These are phyloP conservation scores for Falco peregrinus DNA, from an alignment of 2,797 vertebrate genomes.

Conservation along the genomic window DNA sequence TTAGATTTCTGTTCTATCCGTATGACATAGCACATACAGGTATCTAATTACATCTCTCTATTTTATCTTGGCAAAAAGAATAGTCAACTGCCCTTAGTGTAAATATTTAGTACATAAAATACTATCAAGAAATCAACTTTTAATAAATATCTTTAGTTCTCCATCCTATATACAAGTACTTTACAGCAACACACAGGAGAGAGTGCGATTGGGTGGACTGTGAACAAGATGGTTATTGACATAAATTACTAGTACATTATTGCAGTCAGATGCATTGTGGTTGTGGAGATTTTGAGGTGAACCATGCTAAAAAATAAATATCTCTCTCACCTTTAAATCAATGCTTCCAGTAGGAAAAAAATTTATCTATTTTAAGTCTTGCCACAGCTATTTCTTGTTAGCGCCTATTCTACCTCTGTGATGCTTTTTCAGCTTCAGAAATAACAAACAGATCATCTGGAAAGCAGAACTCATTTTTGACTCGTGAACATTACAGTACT, in stretches of 20 bases:
- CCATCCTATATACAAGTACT: conserved; percentile 90
- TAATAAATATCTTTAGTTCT: conserved; percentile 94
- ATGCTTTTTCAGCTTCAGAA: not conserved
- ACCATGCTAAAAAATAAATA: conserved; percentile 78
- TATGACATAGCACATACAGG: conserved; percentile 17
- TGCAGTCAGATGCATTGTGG: conserved; percentile 89
- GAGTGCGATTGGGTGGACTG: conserved; percentile 73
- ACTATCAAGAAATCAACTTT: conserved; percentile 79
- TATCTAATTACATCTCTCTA: conserved; percentile 42
- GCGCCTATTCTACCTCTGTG: not conserved
- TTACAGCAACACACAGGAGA: conserved; percentile 83
- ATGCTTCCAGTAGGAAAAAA: not conserved
- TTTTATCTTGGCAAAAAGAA: conserved; percentile 36
- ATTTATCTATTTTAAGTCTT: not conserved
- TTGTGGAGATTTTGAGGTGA: conserved; percentile 70
- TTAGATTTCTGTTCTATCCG: conserved; percentile 28
- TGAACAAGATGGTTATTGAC: conserved; percentile 64
- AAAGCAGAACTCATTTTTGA: not conserved
- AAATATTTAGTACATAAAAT: conserved; percentile 77
- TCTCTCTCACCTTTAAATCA: conserved; percentile 63
- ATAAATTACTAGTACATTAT: conserved; percentile 76
- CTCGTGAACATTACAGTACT: not conserved
- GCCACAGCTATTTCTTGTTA: not conserved
- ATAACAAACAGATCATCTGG: not conserved
- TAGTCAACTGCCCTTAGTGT: conserved; percentile 58